These are phyloP conservation scores for Spinibarbus caldwelli DNA, from an alignment of 2,797 vertebrate species.

Conservation along the genomic window DNA sequence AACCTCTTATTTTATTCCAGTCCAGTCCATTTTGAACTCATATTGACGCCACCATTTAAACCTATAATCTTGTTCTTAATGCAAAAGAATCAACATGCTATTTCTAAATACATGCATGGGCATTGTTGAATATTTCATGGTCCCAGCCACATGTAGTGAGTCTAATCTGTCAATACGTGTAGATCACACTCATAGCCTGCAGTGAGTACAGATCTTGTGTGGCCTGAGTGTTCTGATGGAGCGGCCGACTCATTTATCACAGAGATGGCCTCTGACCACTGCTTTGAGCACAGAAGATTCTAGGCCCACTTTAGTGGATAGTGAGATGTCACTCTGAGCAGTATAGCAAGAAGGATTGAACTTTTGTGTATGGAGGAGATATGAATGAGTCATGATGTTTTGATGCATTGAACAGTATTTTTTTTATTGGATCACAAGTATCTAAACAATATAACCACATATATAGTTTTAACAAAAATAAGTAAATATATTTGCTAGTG, in stretches of 20 bases:
- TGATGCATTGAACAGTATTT: no score
- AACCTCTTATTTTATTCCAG: background rate
- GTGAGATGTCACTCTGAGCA: no score
- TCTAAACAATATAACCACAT: no score
- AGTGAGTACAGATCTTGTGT: conserved; percentile 4
- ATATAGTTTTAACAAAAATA: no score
- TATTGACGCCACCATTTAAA: background rate
- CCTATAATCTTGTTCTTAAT: background rate
- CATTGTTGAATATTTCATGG: background rate
- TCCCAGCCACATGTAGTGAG: background rate
- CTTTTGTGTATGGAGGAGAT: no score
- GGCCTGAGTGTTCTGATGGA: conserved; percentile 8
- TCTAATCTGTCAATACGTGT: conserved; percentile 10
- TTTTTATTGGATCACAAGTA: no score
- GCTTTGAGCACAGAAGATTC: no score
- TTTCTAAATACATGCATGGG: background rate
- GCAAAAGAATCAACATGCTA: background rate
- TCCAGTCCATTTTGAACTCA: background rate
- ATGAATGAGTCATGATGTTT: no score
- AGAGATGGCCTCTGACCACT: no score
- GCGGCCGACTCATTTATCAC: conserved; percentile 14
- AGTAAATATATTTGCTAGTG: no score
- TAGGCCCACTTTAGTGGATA: background rate
- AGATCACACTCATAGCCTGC: conserved; percentile 16
- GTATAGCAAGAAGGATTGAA: no score